A percentile compares a stretch with the other conserved stretches of the same genome.
These are phyloP conservation scores for Orchesellides sinensis DNA, from an alignment of 2,888 invertebrate species.

Conservation along the genomic window DNA sequence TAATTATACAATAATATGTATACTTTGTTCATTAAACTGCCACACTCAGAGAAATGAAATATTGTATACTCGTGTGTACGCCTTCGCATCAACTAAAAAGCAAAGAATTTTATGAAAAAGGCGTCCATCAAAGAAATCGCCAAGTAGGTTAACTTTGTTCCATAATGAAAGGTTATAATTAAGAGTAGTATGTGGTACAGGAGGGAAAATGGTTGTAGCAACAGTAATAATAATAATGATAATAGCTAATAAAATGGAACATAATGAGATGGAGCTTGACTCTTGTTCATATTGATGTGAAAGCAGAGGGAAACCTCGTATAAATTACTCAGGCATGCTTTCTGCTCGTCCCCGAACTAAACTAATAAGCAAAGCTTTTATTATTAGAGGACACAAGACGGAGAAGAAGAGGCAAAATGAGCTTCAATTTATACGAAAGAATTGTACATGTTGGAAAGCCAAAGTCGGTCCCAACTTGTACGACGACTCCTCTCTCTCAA, in stretches of 20 bases:
- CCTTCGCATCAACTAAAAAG: slow-evolving; percentile 11
- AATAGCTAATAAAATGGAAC: slow-evolving; percentile 67
- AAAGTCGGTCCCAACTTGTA: not conserved
- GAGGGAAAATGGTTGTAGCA: slow-evolving; percentile 12
- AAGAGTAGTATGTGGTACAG: slow-evolving; percentile 37
- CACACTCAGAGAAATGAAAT: not conserved
- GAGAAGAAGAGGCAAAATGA: slow-evolving; percentile 41
- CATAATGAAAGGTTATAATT: slow-evolving; percentile 61
- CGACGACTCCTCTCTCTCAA: slow-evolving; percentile 30
- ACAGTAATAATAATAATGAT: slow-evolving; percentile 60
- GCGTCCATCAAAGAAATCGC: not conserved
- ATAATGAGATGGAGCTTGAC: slow-evolving; percentile 67
- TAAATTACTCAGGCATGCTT: not conserved
- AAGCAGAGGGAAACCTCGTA: slow-evolving; percentile 14
- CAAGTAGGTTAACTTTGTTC: slow-evolving; percentile 8
- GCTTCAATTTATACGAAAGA: slow-evolving; percentile 59
- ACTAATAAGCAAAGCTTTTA: slow-evolving; percentile 61
- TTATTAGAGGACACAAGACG: slow-evolving; percentile 21
- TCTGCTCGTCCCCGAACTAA: slow-evolving; percentile 18
- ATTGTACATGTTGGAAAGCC: slow-evolving; percentile 36
- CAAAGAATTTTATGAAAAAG: not conserved
- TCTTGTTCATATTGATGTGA: slow-evolving; percentile 51
- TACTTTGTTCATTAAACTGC: not conserved
- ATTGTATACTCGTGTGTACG: not conserved
- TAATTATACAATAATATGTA: not conserved